Percentiles rank a stretch among this genome's conserved stretches.
Conservation (phyloP, 2,113 vertebrate genomes). For the Chaenocephalus aceratus region DNA sequence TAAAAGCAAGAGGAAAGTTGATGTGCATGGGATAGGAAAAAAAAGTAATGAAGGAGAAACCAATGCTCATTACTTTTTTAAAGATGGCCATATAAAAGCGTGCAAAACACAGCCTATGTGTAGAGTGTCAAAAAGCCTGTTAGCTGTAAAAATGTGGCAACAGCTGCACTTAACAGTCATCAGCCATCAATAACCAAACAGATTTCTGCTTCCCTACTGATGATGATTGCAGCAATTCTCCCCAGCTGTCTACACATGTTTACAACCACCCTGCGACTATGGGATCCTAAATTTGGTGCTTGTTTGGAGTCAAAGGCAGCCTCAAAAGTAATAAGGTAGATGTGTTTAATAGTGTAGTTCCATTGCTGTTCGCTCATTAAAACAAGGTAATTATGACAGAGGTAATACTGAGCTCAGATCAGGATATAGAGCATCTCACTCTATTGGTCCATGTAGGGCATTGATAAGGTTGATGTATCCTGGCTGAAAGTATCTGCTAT, state of each 20-base stretch:
- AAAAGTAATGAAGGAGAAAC: neutral
- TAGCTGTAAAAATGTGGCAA: slow-evolving; percentile 31
- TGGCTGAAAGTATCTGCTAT: neutral
- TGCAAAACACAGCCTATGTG: neutral
- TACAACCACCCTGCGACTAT: slow-evolving; percentile 8
- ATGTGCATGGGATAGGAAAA: neutral
- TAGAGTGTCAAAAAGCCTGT: slow-evolving; percentile 22
- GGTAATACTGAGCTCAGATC: neutral
- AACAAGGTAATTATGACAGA: neutral
- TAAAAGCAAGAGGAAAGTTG: neutral
- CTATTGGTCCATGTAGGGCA: neutral
- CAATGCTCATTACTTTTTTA: neutral
- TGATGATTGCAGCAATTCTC: slow-evolving; percentile 49
- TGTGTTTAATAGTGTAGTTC: slow-evolving; percentile 10
- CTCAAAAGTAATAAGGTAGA: slow-evolving; percentile 10
- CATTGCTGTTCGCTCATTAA: slow-evolving; percentile 16
- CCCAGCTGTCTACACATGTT: slow-evolving; percentile 38
- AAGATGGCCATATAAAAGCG: neutral
- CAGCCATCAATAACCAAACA: slow-evolving; percentile 37
- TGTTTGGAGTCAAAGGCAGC: neutral
- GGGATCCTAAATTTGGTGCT: slow-evolving; percentile 2
- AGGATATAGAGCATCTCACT: neutral
- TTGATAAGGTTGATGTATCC: neutral
- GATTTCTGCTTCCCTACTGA: slow-evolving; percentile 36
- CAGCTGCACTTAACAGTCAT: slow-evolving; percentile 51